Evolutionary conservation across 2,888 invertebrate genomes (phyloP), one percentile per base, ranked within the genome.

Genomic region (Bombylius discolor): DNA sequence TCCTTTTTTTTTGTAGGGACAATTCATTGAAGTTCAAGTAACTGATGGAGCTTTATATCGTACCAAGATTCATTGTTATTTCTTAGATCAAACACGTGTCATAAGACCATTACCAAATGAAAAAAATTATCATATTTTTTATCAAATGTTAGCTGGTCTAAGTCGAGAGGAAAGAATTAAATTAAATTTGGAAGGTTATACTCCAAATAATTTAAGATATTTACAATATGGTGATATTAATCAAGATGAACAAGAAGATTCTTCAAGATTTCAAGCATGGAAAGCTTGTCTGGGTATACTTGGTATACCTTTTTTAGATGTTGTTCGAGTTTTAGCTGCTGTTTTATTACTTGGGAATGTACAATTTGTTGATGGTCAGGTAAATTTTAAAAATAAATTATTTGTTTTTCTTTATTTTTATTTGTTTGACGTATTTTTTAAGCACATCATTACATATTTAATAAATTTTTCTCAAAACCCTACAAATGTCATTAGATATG

Each of bases 101-200:
- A 91, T 93, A 62, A 81, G 85, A 45, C 90, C 91, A 32, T 78
- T 89, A 64, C 81, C 86, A 14, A 85, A 85, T 67, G 95, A 95
- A 76, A 91, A 92, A 71, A 96, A 95, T 77, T 96, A 93, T 75
- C 94, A 96, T 73, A 93, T 96, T 66, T 96, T 96, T 77, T 96
- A 96, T 77, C 94, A 96, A 78, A 86, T 96, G 84, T 75, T 91
- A 53, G 92, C 93, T 23, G 95, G 96, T 0, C 79, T 96, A 34
- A 84, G 87, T 48, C 77, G 83, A 54, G 94, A 95, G 63, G 96
- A 96, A 70, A 77, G 87, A 71, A 82, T 84, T 23, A 90, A 89
- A 75, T 79, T 95, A 39, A 90, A 92, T 75, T 77, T 96, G 65
- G 90, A 91, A 67, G 89, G 90, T 6, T 90, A 89, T 71, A 82